Evolutionary conservation across 2,113 vertebrate genomes (phyloP).

Genomic region (Oriolus oriolus): DNA sequence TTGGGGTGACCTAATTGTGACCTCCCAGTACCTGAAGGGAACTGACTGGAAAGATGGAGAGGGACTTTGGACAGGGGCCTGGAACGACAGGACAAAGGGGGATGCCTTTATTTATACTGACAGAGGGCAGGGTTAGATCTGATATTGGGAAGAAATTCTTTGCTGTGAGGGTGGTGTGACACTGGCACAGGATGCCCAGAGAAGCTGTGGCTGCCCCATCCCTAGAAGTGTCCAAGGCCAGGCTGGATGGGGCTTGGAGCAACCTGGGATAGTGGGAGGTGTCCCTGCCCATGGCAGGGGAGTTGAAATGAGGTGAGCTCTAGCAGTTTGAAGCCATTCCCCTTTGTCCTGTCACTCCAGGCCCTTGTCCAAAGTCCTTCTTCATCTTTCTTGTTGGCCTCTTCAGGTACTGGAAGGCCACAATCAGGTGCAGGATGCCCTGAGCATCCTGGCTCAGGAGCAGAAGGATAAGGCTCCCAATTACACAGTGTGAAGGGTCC

Average conservation of each 20-base stretch:
- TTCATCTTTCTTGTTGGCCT: background rate
- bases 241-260: background rate
- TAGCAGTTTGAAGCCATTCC: background rate
- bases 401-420: background rate
- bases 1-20: background rate
- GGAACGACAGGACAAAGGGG: background rate
- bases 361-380: background rate
- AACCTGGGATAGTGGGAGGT: background rate
- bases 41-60: background rate
- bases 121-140: background rate
- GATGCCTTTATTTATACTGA: background rate
- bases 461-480: background rate
- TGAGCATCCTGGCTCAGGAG: background rate
- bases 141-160: background rate
- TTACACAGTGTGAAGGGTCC: rapidly evolving
- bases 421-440: background rate
- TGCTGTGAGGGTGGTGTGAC: background rate
- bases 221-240: background rate
- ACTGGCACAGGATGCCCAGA: background rate
- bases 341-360: background rate
- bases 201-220: background rate
- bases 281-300: background rate
- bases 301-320: background rate
- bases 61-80: background rate
- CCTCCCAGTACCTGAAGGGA: background rate